Conservation (phyloP, 2,113 vertebrate genomes). For the Opisthocomus hoazin region DNA sequence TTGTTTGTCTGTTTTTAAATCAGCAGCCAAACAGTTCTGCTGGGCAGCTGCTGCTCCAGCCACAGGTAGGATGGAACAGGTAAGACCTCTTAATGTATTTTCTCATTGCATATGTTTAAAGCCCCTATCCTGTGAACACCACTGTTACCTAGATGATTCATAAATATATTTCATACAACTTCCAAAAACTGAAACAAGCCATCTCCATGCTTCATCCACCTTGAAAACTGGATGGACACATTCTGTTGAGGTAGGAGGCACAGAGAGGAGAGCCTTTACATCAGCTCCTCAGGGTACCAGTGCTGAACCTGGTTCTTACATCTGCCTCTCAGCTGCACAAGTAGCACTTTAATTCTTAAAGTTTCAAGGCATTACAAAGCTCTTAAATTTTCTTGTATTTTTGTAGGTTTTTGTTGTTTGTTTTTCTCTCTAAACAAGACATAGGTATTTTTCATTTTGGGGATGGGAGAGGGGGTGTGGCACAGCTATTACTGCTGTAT, state of each 20-base stretch:
- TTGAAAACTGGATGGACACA: neutral
- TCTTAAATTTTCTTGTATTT: neutral
- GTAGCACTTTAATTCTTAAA: neutral
- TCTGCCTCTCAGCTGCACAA: neutral
- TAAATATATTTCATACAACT: neutral
- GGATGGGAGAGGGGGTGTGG: no score
- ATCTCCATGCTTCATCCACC: neutral
- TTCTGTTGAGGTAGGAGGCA: neutral
- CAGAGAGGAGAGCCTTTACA: neutral
- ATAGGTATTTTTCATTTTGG: neutral
- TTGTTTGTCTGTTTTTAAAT: neutral
- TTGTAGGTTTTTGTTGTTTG: neutral
- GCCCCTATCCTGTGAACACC: neutral
- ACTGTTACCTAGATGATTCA: neutral
- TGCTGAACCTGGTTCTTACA: neutral
- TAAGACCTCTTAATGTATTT: neutral
- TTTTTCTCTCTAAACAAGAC: neutral
- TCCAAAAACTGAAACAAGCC: neutral
- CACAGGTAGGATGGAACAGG: neutral
- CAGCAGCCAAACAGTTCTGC: neutral
- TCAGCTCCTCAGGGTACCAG: neutral
- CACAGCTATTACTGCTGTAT: neutral
- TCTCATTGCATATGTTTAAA: neutral
- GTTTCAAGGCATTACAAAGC: neutral
- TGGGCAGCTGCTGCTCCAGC: neutral